These are phyloP conservation scores for Lepidurus packardi DNA, from an alignment of 1,140 invertebrate genomes.

Conservation along the genomic window DNA sequence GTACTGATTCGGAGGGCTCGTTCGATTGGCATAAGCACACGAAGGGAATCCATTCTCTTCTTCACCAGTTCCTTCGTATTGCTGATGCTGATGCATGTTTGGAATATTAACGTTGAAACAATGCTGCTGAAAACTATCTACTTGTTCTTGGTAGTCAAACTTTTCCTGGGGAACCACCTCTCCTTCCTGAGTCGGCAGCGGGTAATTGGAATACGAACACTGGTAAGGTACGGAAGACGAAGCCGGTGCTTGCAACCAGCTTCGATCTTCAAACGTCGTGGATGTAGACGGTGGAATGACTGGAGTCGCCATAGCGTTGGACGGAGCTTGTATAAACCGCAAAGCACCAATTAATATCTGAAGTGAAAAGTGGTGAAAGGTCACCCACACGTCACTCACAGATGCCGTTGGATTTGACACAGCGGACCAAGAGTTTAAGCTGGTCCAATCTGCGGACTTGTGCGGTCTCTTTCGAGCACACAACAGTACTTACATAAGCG, in stretches of 20 bases:
- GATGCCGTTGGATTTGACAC: constrained; percentile 15
- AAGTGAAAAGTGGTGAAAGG: constrained; percentile 21
- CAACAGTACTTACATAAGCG: constrained; percentile 1
- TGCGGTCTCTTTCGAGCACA: not conserved
- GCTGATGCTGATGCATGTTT: not conserved
- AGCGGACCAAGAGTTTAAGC: constrained; percentile 10
- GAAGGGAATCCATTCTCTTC: constrained; percentile 9
- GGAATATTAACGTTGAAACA: not conserved
- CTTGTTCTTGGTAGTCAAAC: constrained; percentile 9
- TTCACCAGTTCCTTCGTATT: not conserved
- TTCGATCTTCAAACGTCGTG: constrained; percentile 4
- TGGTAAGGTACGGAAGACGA: not conserved
- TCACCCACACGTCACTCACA: constrained; percentile 8
- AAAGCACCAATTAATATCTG: constrained; percentile 22
- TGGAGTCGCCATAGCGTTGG: constrained; percentile 12
- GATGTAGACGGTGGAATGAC: constrained; percentile 3
- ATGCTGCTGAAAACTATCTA: not conserved
- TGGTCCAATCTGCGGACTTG: not conserved
- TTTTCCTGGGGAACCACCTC: not conserved
- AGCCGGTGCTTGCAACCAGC: not conserved
- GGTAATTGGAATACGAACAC: not conserved
- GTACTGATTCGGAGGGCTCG: constrained; percentile 9
- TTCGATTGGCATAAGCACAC: not conserved
- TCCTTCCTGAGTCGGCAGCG: not conserved
- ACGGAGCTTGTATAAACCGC: constrained; percentile 4